These are phyloP conservation scores for Leptopterna dolabrata DNA, from an alignment of 2,888 invertebrate species.

Conservation along the genomic window DNA sequence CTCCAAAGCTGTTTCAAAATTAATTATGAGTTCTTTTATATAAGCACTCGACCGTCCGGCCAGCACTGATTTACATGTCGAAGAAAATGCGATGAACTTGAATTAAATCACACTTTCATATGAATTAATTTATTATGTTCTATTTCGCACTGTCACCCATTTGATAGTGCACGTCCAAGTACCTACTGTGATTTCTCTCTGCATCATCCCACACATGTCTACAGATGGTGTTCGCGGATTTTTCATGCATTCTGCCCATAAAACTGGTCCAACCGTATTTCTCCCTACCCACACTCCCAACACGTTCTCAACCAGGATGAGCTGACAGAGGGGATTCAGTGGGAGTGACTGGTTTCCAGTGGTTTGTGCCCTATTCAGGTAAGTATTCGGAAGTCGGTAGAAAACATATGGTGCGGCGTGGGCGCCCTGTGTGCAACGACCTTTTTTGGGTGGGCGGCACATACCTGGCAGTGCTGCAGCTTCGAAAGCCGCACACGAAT, in stretches of 20 bases:
- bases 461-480: not conserved
- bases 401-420: slow-evolving; percentile 28
- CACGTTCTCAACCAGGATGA: slow-evolving; percentile 3
- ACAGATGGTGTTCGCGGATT: not conserved
- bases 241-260: not conserved
- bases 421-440: slow-evolving; percentile 19
- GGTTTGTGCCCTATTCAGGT: slow-evolving; percentile 14
- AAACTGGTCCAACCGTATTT: slow-evolving; percentile 1
- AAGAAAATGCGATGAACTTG: no score
- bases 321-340: not conserved
- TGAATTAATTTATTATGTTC: no score
- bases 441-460: slow-evolving; percentile 17
- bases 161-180: no score
- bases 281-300: not conserved
- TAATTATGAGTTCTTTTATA: no score
- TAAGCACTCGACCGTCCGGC: not conserved
- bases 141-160: no score
- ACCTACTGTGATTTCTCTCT: no score
- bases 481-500: not conserved
- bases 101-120: no score
- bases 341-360: slow-evolving; percentile 17
- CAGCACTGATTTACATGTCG: not conserved
- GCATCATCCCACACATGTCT: not conserved
- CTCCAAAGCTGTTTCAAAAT: no score
- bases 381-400: not conserved